Base-by-base conservation (phyloP, 2,888 invertebrate genomes). In the Flabesymbios commensalis region DNA sequence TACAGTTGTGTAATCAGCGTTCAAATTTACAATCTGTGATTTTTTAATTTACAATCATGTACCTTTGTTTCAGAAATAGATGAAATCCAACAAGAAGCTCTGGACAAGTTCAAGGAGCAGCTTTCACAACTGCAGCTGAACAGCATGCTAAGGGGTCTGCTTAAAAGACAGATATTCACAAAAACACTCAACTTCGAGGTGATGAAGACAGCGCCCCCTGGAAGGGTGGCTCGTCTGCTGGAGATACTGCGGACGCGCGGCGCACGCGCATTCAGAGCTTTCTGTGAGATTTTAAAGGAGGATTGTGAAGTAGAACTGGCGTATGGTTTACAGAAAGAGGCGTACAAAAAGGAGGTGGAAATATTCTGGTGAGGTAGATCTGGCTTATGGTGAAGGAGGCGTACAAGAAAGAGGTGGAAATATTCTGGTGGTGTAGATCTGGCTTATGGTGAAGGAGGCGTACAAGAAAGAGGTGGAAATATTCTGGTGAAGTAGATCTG, bases 121-220 rank as follows among this genome's bases (percentile, higher is more conserved):
- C 53, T 70, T 36, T 36, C 22, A 43, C 60, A 61, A 4, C 36
- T 47, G 17, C 64, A 71, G 26, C 28, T 69, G 32, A 62, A 64
- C 53, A 64, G 66, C 41, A 61, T 66, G 24, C 63, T 71, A 2
- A 45, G 69, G 24, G 67, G 64, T 17, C 57, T 71, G 7, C 43
- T 63, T 22, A 58, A 60, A 32, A 59, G 59, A 28, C 36, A 51
- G 22, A 39, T 71, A 17, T 59, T 70, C 49, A 69, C 71, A 4
- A 69, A 61, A 41, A 71, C 69, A 2, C 47, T 71, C 7, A 59
- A 60, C 57, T 69, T 68, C 41, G 71, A 71, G 48, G 68, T 71
- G 17, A 64, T 65, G 69, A 69, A 71, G 41, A 64, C 58, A 19
- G 51, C 66, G 2, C 42, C 42, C n/a, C 26, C 53, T 2, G 64